phyloP scores from a whole-genome alignment of 2,797 vertebrate species.

The Enteromius thamalakanensis region DNA sequence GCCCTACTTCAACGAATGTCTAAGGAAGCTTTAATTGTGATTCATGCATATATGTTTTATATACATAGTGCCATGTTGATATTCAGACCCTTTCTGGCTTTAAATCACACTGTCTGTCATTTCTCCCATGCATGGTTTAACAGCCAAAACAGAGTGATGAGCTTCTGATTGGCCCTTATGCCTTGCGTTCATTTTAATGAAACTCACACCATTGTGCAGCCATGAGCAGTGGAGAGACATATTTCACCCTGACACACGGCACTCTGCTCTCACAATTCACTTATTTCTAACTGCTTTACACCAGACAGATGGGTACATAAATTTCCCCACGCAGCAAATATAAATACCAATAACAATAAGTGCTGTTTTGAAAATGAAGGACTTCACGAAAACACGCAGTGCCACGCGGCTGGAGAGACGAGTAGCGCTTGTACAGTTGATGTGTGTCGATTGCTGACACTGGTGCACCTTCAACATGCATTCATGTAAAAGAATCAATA shows the following conservation, averaged over 20 bases:
- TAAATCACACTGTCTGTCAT: constrained; percentile 39
- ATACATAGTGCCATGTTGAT: constrained; percentile 9
- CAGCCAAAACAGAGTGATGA: constrained; percentile 42
- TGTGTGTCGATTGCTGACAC: background rate
- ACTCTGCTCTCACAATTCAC: constrained; percentile 48
- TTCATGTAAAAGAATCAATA: constrained; percentile 4
- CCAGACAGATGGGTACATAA: constrained; percentile 43
- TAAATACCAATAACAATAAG: constrained; percentile 57
- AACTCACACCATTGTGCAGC: constrained; percentile 44
- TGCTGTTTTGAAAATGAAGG: constrained; percentile 50
- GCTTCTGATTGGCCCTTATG: constrained; percentile 49
- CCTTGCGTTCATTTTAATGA: constrained; percentile 46
- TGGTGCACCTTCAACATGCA: background rate
- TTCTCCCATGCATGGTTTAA: constrained; percentile 40
- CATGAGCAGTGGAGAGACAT: constrained; percentile 40
- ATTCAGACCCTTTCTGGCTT: background rate
- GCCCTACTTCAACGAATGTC: background rate
- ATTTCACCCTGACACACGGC: constrained; percentile 51
- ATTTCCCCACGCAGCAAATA: constrained; percentile 45
- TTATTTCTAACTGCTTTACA: constrained; percentile 51
- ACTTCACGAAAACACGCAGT: constrained; percentile 17
- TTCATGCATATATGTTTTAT: constrained; percentile 6
- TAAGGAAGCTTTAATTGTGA: constrained; percentile 19
- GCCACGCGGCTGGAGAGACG: background rate
- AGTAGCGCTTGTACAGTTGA: background rate